Base-by-base conservation (phyloP, 2,888 invertebrate genomes). In the Lycia hirtaria region DNA sequence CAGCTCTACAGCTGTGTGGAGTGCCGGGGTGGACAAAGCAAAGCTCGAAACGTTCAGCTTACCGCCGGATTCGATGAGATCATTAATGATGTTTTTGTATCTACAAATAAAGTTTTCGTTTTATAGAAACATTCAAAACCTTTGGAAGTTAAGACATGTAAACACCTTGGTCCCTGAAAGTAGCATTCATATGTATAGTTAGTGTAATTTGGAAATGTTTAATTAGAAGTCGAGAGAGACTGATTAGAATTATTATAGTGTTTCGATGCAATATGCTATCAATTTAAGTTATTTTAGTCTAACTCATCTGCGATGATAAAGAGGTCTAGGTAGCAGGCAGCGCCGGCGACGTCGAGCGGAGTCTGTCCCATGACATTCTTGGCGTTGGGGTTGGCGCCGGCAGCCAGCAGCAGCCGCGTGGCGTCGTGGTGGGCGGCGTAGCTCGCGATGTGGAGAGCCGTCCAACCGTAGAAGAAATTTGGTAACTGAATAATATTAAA, bases 401-500 rank as follows among this genome's bases (percentile, higher is more conserved):
- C 69, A 0, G 71, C 71, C 4, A 74, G 53, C 0, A 74, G 63
- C 17, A 74, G 37, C 10, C 66, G 43, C 1, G 67, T 60, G 28
- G 69, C 59, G 2, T 60, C 44, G 0, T 73, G 65, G 17, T 91
- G 80, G 0, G 87, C 88, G 40, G 92, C 82, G 7, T 88, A 85
- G 26, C 92, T 86, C 0, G 94, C 93, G 2, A 93, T 82, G 67
- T 94, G 94, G 1, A 94, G 81, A 0, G 94, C 88, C 0, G 93
- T 93, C 79, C 93, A 93, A 1, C 93, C 93, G n/a, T 76, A 66
- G 62, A 81, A 76, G 20, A 91, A 41, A n/a, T 35, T 47, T 14
- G 52, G 47, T 9, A 57, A 7, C 57, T 57, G n/a, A 9, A 12
- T 15, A 14, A 20, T 14, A 14, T 5, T 30, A 14, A 9, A 32